These are phyloP conservation scores for Labeo rohita DNA, from an alignment of 2,113 vertebrate genomes.

Conservation along the genomic window DNA sequence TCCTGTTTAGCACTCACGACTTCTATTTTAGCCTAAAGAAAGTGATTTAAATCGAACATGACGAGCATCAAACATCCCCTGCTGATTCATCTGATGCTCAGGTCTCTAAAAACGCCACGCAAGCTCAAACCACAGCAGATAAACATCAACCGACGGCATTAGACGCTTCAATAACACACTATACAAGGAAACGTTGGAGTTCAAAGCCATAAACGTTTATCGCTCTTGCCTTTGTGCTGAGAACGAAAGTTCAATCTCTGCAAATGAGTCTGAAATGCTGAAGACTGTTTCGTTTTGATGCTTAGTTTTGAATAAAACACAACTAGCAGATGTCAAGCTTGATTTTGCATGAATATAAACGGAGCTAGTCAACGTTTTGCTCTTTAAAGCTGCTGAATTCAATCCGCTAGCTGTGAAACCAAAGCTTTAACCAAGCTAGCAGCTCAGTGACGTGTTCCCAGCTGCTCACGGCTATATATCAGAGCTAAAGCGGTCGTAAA, in stretches of 20 bases:
- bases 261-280: background rate
- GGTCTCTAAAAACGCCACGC: background rate
- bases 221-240: conserved; percentile 32
- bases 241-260: background rate
- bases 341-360: background rate
- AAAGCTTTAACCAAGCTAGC: background rate
- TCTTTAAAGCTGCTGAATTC: background rate
- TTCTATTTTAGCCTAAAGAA: background rate
- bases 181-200: conserved; percentile 1
- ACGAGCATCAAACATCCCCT: background rate
- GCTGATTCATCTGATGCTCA: background rate
- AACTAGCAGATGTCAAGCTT: no score
- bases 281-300: background rate
- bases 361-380: background rate
- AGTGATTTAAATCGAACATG: background rate
- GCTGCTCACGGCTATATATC: background rate
- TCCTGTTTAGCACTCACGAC: background rate
- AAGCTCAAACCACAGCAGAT: background rate
- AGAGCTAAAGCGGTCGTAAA: background rate
- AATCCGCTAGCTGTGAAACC: background rate
- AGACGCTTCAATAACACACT: background rate
- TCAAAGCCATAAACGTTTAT: conserved; percentile 29
- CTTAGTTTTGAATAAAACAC: background rate
- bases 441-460: background rate
- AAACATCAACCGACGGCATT: background rate